A percentile compares a stretch with the other conserved stretches of the same genome.
Conservation (phyloP, 2,888 invertebrate genomes). For the Acrocyrtus sp. region DNA sequence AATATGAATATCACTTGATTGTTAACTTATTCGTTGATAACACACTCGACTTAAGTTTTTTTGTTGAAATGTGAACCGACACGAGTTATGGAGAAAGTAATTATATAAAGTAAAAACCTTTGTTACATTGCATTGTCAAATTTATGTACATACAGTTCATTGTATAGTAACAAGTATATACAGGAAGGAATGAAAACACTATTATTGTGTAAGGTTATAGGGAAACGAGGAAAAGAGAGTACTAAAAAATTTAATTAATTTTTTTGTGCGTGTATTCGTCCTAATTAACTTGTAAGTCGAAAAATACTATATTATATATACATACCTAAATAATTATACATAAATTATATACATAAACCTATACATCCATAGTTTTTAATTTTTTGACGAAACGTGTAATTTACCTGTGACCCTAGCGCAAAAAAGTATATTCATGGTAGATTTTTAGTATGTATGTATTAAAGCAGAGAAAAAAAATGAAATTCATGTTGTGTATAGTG, state of each 20-base stretch:
- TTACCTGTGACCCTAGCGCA: conserved; percentile 51
- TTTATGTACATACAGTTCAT: conserved; percentile 40
- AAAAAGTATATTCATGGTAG: background rate
- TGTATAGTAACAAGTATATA: conserved; percentile 45
- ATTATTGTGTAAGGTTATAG: no score
- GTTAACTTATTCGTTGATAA: no score
- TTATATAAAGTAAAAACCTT: no score
- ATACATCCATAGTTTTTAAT: conserved; percentile 40
- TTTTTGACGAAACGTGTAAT: conserved; percentile 51
- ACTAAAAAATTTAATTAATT: conserved; percentile 21
- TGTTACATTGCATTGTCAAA: conserved; percentile 31
- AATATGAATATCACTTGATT: no score
- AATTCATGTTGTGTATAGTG: conserved; percentile 14
- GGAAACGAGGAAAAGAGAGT: conserved; percentile 10
- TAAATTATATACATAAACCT: conserved; percentile 27
- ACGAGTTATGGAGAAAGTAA: no score
- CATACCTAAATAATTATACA: conserved; percentile 18
- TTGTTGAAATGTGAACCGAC: no score
- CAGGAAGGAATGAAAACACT: background rate
- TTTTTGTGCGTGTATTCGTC: conserved; percentile 37
- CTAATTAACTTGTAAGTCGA: conserved; percentile 32
- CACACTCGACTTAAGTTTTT: no score
- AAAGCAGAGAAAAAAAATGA: conserved; percentile 12
- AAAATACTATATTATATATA: conserved; percentile 22
- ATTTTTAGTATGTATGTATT: conserved; percentile 7